Evolutionary conservation across 2,888 invertebrate genomes (phyloP).

Genomic region (Drosophila siamana): DNA sequence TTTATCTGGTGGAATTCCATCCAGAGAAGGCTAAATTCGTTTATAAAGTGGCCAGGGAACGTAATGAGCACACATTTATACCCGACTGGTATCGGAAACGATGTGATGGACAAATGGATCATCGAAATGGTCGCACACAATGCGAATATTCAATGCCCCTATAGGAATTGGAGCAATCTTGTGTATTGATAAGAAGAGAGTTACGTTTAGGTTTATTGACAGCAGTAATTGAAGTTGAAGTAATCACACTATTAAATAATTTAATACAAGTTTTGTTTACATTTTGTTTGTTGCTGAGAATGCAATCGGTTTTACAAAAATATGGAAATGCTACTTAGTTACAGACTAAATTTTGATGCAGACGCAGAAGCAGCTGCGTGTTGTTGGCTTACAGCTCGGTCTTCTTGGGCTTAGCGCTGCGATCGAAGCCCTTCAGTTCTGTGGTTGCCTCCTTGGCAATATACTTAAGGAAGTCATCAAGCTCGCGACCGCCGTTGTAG

Average conservation of each 20-base stretch:
- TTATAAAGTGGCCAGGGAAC: conserved; percentile 13
- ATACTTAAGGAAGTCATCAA: conserved; percentile 97
- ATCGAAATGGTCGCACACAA: conserved; percentile 4
- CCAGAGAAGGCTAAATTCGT: conserved; percentile 25
- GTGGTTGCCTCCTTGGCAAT: conserved; percentile 95
- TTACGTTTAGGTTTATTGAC: conserved; percentile 52
- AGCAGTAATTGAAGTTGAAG: conserved; percentile 51
- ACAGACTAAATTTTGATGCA: conserved; percentile 42
- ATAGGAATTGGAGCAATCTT: not conserved
- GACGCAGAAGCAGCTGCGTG: conserved; percentile 18
- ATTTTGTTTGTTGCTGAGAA: conserved; percentile 59
- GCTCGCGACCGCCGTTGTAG: conserved; percentile 97
- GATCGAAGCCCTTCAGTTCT: conserved; percentile 94
- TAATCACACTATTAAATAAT: conserved; percentile 63
- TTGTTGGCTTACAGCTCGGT: conserved; percentile 80
- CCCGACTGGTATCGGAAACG: conserved; percentile 61
- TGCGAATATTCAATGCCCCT: not conserved
- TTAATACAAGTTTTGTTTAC: conserved; percentile 63
- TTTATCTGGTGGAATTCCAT: conserved; percentile 49
- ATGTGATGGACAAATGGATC: conserved; percentile 24
- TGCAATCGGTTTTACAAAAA: conserved; percentile 80
- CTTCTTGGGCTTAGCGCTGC: conserved; percentile 90
- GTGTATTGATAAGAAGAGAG: conserved; percentile 24
- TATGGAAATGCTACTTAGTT: conserved; percentile 77
- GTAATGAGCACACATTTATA: conserved; percentile 52